phyloP scores from a whole-genome alignment of 2,888 invertebrate genomes.

The Nymphalis polychloros region DNA sequence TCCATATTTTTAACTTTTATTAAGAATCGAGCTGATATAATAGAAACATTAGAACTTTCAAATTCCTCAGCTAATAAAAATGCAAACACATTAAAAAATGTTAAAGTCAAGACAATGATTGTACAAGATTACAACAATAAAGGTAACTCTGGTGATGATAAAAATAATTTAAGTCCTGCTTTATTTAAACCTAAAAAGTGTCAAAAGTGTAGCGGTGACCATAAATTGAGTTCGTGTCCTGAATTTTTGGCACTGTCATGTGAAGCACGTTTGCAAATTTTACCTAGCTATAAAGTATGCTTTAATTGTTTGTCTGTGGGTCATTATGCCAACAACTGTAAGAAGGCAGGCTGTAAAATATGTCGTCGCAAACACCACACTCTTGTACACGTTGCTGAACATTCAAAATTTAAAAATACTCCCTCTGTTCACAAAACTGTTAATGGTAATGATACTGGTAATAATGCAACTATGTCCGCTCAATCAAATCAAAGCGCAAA shows the following conservation, averaged over 20 bases:
- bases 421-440: neutral
- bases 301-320: slow-evolving; percentile 40
- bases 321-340: slow-evolving; percentile 36
- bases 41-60: slow-evolving; percentile 33
- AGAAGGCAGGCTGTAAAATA: slow-evolving; percentile 28
- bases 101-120: slow-evolving; percentile 27
- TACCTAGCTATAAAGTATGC: slow-evolving; percentile 38
- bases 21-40: slow-evolving; percentile 38
- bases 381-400: slow-evolving; percentile 16
- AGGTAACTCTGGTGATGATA: slow-evolving; percentile 10
- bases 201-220: slow-evolving; percentile 33
- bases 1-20: slow-evolving; percentile 36
- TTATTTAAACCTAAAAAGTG: slow-evolving; percentile 7
- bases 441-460: slow-evolving; percentile 3
- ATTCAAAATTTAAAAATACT: slow-evolving; percentile 1
- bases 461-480: slow-evolving; percentile 2
- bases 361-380: slow-evolving; percentile 28
- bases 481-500: neutral
- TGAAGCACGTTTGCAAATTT: slow-evolving; percentile 35
- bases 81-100: slow-evolving; percentile 3
- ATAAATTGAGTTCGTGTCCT: slow-evolving; percentile 37
- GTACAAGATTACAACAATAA: slow-evolving; percentile 4
- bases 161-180: slow-evolving; percentile 8
- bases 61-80: neutral
- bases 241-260: slow-evolving; percentile 35